Base-by-base conservation (phyloP, 2,888 invertebrate genomes). In the Dryobota labecula region DNA sequence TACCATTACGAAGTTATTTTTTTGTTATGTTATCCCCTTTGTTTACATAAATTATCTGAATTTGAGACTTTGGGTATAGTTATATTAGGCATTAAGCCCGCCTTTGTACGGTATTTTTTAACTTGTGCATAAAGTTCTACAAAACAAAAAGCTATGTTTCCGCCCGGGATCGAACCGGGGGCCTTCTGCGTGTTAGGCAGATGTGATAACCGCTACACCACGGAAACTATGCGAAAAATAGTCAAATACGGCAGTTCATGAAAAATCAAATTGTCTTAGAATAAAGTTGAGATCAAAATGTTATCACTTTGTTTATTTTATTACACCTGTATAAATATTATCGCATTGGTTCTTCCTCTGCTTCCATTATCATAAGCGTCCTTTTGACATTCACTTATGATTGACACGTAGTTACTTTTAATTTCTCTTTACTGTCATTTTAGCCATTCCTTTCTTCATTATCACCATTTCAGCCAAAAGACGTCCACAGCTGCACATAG, bases 131-230 rank as follows among this genome's bases (percentile, higher is more conserved):
- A n/a, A n/a, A n/a, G n/a, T n/a, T n/a, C n/a, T n/a, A n/a, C n/a
- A n/a, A n/a, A n/a, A n/a, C n/a, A n/a, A n/a, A 92, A 87, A 70
- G 38, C 76, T 88, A 89, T 97, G 97, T 97, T 97, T 97, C 97
- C 97, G 97, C 97, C 97, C 97, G 97, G 97, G 97, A 97, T 98
- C 97, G 97, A 98, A 98, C 98, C 97, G 97, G 98, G 97, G 98
- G 97, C 98, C 98, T 98, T 98, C 97, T 97, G 98, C 98, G 98
- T 98, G 98, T 98, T 97, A 98, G 97, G 98, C 98, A 97, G 98
- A 98, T 97, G 98, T 98, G 98, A 98, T 98, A 98, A 98, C 98
- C 98, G 97, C 98, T 98, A 98, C 98, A 98, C 97, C 97, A 98
- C 97, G 97, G 97, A 97, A 97, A 97, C 97, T 49, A 85, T 89